Evolutionary conservation across 2,888 invertebrate species (phyloP).

Genomic region (Cephonodes hylas): DNA sequence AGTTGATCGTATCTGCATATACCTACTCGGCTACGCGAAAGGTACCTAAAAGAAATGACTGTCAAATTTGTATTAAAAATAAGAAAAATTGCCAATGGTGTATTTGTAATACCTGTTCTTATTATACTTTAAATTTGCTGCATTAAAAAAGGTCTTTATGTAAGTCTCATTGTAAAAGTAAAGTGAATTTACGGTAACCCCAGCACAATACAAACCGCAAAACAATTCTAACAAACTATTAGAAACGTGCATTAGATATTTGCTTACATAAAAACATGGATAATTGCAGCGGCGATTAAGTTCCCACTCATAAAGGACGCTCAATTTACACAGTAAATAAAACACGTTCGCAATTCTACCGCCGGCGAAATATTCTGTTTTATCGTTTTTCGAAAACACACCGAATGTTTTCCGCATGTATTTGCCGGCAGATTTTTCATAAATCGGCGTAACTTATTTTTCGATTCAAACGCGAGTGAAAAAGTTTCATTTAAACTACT

Average conservation of each 20-base stretch:
- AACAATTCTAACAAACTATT: neutral
- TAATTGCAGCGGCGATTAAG: neutral
- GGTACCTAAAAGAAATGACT: too few species aligned
- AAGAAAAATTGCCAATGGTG: too few species aligned
- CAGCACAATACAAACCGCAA: neutral
- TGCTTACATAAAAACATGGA: neutral
- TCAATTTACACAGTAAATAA: neutral
- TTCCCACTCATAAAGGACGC: neutral
- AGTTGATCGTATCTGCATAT: too few species aligned
- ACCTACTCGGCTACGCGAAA: too few species aligned
- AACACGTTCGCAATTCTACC: neutral
- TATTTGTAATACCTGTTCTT: neutral
- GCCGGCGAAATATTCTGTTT: constrained; percentile 8
- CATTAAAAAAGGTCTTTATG: too few species aligned
- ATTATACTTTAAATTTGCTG: too few species aligned
- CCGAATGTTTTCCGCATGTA: constrained; percentile 10
- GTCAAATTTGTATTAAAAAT: too few species aligned
- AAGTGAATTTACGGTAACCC: neutral
- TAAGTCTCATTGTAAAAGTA: neutral
- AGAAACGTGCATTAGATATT: neutral
- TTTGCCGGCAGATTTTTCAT: constrained; percentile 16
- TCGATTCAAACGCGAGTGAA: constrained; percentile 15
- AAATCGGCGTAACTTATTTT: constrained; percentile 19
- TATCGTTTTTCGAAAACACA: constrained; percentile 1
- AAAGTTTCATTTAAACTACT: constrained; percentile 21